These are phyloP conservation scores for Catajapyx aquilonaris DNA, from an alignment of 1,140 invertebrate species.

Conservation along the genomic window DNA sequence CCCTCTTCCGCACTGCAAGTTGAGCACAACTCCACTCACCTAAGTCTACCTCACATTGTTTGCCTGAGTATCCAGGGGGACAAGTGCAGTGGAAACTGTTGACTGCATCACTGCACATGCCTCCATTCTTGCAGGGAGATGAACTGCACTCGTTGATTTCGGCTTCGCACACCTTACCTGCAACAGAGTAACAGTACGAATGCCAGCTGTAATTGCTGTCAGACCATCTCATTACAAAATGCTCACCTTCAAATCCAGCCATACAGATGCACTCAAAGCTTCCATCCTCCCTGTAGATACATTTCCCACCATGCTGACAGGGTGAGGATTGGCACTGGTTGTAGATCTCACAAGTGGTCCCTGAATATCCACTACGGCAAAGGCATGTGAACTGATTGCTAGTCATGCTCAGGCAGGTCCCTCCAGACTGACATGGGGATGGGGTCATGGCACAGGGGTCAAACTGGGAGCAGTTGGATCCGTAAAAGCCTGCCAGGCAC, in stretches of 20 bases:
- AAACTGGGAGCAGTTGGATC: slow-evolving; percentile 16
- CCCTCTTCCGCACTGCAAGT: too few species aligned
- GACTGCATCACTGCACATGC: too few species aligned
- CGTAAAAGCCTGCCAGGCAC: slow-evolving; percentile 18
- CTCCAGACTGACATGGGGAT: slow-evolving; percentile 13
- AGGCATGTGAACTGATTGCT: slow-evolving; percentile 11
- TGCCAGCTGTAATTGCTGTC: too few species aligned
- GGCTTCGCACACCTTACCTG: slow-evolving; percentile 2
- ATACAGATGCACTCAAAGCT: slow-evolving; percentile 7
- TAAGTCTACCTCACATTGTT: too few species aligned
- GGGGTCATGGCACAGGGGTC: slow-evolving; percentile 17
- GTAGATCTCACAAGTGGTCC: slow-evolving; percentile 14
- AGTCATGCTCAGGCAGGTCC: too few species aligned
- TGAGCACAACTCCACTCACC: too few species aligned
- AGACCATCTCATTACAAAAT: too few species aligned
- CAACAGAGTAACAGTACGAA: too few species aligned
- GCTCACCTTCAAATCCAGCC: slow-evolving; percentile 6
- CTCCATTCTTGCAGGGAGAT: too few species aligned
- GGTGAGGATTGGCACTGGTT: slow-evolving; percentile 14
- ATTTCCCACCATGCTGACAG: slow-evolving; percentile 6
- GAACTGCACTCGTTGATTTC: slow-evolving; percentile 3
- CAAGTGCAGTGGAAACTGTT: too few species aligned
- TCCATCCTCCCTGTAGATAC: slow-evolving; percentile 10
- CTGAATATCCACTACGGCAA: slow-evolving; percentile 12
- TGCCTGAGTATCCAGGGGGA: too few species aligned